These are phyloP conservation scores for Alligator mississippiensis DNA, from an alignment of 2,113 vertebrate genomes.

Conservation along the genomic window DNA sequence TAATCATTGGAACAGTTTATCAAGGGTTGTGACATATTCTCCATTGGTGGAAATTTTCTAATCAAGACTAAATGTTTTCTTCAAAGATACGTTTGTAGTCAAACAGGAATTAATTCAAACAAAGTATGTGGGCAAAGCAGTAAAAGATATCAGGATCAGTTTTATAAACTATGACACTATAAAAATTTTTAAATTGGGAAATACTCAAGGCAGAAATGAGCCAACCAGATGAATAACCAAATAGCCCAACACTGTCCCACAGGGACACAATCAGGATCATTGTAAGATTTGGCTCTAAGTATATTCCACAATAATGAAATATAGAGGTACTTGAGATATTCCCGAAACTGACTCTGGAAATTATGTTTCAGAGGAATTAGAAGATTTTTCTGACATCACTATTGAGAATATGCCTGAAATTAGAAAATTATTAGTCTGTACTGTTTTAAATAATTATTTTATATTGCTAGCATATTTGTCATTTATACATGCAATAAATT, in stretches of 20 bases:
- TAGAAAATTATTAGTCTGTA: slow-evolving; percentile 28
- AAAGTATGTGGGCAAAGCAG: not conserved
- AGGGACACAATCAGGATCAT: not conserved
- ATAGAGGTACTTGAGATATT: slow-evolving; percentile 24
- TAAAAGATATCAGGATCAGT: not conserved
- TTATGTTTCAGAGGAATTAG: slow-evolving; percentile 56
- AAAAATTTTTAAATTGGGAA: not conserved
- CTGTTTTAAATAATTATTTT: slow-evolving; percentile 21
- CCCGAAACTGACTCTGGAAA: slow-evolving; percentile 34
- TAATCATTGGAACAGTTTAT: not conserved
- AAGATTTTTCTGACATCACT: slow-evolving; percentile 31
- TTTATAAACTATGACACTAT: not conserved
- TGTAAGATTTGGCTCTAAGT: not conserved
- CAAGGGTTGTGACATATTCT: not conserved
- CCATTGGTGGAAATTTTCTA: not conserved
- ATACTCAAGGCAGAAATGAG: not conserved
- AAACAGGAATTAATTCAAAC: not conserved
- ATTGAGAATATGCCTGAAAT: slow-evolving; percentile 52
- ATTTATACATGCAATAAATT: slow-evolving; percentile 4
- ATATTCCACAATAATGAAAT: slow-evolving; percentile 52
- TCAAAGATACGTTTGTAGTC: not conserved
- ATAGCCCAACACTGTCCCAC: not conserved
- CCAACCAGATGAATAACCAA: not conserved
- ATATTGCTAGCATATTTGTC: not conserved
- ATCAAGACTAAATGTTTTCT: not conserved